phyloP scores from a whole-genome alignment of 1,140 invertebrate genomes.

The Tetraneura akinire region DNA sequence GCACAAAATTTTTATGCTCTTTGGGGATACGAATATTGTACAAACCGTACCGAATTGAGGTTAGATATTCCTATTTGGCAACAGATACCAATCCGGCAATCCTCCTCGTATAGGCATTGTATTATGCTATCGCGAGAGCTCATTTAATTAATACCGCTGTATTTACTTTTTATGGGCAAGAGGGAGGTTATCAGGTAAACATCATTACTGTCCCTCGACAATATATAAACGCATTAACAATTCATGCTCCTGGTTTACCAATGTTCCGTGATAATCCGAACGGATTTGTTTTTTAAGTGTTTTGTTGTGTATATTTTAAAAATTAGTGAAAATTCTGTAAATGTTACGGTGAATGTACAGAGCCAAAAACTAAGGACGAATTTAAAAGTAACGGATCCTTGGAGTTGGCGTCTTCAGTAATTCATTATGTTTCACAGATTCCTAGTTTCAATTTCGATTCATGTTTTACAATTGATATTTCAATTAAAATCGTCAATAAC shows the following conservation, averaged over 20 bases:
- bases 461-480: too few species aligned
- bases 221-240: slow-evolving; percentile 27
- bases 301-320: neutral
- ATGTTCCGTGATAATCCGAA: slow-evolving; percentile 1
- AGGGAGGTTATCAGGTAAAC: slow-evolving; percentile 10
- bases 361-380: neutral
- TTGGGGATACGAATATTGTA: too few species aligned
- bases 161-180: neutral
- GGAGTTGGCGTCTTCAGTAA: too few species aligned
- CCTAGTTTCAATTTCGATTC: too few species aligned
- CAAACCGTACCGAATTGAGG: too few species aligned
- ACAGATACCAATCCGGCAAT: too few species aligned
- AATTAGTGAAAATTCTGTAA: neutral
- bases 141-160: slow-evolving; percentile 20
- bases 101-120: neutral
- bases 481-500: too few species aligned
- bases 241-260: neutral
- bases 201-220: slow-evolving; percentile 26
- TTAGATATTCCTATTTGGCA: neutral
- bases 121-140: neutral
- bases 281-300: neutral
- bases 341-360: too few species aligned
- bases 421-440: too few species aligned
- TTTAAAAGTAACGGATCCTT: neutral
- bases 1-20: too few species aligned